A percentile compares a stretch with the other conserved stretches of the same genome.
Evolutionary conservation across 2,113 vertebrate species (phyloP).

Genomic region (Phaetusa simplex): DNA sequence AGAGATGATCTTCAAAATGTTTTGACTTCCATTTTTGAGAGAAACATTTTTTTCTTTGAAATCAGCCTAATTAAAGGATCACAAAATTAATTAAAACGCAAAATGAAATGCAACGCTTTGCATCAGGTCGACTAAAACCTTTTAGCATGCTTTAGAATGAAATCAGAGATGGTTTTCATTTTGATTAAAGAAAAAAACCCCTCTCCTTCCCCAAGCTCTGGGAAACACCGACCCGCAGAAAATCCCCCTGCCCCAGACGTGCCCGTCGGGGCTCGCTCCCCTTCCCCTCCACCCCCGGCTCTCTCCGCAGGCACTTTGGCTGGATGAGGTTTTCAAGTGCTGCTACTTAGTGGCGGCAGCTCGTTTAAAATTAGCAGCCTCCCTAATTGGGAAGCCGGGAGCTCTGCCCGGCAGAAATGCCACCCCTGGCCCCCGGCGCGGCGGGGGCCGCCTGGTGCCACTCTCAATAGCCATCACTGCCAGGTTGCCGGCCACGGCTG

Average conservation of each 20-base stretch:
- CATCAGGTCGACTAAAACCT: not conserved
- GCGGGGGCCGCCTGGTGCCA: not conserved
- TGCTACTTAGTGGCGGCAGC: not conserved
- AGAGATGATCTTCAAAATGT: constrained; percentile 26
- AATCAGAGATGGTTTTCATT: constrained; percentile 33
- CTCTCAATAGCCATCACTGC: constrained; percentile 21
- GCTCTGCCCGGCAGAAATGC: constrained; percentile 9
- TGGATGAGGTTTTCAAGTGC: not conserved
- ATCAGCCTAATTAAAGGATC: constrained; percentile 57
- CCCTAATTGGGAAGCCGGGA: not conserved
- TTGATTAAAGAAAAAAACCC: not conserved
- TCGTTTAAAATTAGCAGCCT: constrained; percentile 23
- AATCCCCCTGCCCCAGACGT: not conserved
- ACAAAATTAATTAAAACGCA: constrained; percentile 52
- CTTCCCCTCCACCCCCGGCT: not conserved
- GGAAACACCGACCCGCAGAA: not conserved
- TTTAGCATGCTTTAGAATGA: not conserved
- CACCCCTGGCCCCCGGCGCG: not conserved
- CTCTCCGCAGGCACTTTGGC: not conserved
- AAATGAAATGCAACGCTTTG: not conserved
- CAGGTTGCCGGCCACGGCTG: not conserved
- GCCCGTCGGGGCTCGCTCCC: too few relatives aligned
- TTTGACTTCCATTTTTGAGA: constrained; percentile 17
- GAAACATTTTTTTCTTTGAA: constrained; percentile 30
- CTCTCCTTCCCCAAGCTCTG: not conserved